Conservation (phyloP, 2,797 vertebrate species). For the Pseudomugil tenellus region DNA sequence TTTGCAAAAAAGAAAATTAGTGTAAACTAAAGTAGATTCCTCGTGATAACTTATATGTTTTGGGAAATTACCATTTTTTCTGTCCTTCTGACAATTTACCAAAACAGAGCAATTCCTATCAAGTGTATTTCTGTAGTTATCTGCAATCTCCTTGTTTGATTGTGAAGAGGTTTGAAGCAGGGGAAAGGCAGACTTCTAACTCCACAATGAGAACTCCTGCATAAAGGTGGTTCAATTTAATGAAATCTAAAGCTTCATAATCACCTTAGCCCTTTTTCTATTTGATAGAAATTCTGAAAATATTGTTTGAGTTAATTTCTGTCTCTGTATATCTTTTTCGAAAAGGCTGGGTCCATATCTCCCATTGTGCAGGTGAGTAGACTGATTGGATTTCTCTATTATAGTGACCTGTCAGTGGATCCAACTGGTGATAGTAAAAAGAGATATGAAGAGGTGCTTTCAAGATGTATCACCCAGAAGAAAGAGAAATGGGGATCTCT, state of each 20-base stretch:
- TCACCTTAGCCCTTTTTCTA: neutral
- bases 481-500: constrained; percentile 14
- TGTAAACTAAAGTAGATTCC: too few species aligned
- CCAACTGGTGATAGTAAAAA: constrained; percentile 45
- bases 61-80: too few species aligned
- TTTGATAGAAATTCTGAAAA: constrained; percentile 17
- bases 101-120: neutral
- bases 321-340: constrained; percentile 40
- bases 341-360: constrained; percentile 50
- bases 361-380: constrained; percentile 54
- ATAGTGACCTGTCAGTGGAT: constrained; percentile 54
- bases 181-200: neutral
- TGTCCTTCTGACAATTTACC: too few species aligned
- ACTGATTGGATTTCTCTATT: constrained; percentile 66
- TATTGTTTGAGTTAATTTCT: neutral
- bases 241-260: neutral
- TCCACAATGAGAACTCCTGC: neutral
- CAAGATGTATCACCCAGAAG: neutral
- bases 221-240: neutral
- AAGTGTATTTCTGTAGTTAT: neutral
- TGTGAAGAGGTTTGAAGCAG: neutral
- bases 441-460: constrained; percentile 41
- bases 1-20: too few species aligned
- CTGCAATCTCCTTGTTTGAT: neutral
- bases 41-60: too few species aligned